These are phyloP conservation scores for Lithophane socia DNA, from an alignment of 2,888 invertebrate genomes.

Conservation along the genomic window DNA sequence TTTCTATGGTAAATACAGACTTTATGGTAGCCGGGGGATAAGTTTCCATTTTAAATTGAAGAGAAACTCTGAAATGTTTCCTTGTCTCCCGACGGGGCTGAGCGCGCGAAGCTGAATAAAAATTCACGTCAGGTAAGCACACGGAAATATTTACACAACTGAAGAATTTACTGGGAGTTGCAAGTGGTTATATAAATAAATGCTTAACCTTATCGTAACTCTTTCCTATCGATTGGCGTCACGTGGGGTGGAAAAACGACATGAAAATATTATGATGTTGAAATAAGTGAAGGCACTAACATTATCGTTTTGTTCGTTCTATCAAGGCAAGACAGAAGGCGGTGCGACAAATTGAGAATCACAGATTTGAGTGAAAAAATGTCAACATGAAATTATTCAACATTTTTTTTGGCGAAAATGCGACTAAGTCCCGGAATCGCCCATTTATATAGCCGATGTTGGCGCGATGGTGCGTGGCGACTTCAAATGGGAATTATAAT, in stretches of 20 bases:
- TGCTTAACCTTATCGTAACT: constrained; percentile 68
- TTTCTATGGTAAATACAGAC: constrained; percentile 90
- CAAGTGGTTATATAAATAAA: constrained; percentile 79
- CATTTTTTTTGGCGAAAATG: constrained; percentile 85
- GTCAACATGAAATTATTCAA: constrained; percentile 76
- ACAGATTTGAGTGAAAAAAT: constrained; percentile 69
- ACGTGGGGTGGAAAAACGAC: constrained; percentile 35
- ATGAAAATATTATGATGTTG: constrained; percentile 21
- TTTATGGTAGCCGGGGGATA: constrained; percentile 89
- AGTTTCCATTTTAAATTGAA: constrained; percentile 90
- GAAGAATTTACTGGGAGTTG: constrained; percentile 76
- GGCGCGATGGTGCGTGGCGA: constrained; percentile 90
- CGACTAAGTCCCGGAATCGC: constrained; percentile 88
- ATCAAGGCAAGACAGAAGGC: not conserved
- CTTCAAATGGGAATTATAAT: constrained; percentile 91
- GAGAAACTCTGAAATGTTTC: constrained; percentile 88
- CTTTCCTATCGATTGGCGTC: constrained; percentile 61
- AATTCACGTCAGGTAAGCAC: constrained; percentile 86
- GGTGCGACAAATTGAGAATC: constrained; percentile 60
- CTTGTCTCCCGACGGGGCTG: constrained; percentile 85
- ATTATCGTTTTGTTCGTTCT: not conserved
- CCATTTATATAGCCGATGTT: constrained; percentile 90
- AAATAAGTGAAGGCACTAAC: constrained; percentile 4
- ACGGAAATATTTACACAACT: constrained; percentile 86
- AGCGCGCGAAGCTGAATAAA: constrained; percentile 84